Evolutionary conservation across 2,888 invertebrate genomes (phyloP).

Genomic region (Doris montereyensis): DNA sequence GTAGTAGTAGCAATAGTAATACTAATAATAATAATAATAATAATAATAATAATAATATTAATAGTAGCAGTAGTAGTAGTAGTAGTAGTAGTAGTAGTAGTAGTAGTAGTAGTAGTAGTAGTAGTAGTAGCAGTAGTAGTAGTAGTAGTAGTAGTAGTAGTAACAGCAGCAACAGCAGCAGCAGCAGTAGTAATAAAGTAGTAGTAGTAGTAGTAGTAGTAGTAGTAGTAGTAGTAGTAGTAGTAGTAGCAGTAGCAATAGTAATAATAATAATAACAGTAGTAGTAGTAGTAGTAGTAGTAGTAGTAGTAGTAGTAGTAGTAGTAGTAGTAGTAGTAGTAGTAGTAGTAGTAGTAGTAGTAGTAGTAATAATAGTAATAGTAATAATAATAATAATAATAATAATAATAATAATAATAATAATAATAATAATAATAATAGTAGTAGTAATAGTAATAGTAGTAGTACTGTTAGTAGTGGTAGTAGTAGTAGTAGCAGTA

Average conservation of each 20-base stretch:
- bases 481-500: slow-evolving; percentile 23
- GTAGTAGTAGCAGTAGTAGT: slow-evolving; percentile 23
- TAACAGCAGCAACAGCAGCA: background rate
- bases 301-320: background rate
- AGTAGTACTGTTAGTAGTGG: background rate
- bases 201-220: slow-evolving; percentile 20
- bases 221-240: slow-evolving; percentile 24
- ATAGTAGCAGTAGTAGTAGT: background rate
- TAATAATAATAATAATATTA: background rate
- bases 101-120: slow-evolving; percentile 24
- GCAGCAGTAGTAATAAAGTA: background rate
- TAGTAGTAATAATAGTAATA: background rate
- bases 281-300: background rate
- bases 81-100: slow-evolving; percentile 3
- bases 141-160: slow-evolving; percentile 23
- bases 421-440: background rate
- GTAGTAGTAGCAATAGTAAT: background rate
- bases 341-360: background rate
- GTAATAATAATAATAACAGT: background rate
- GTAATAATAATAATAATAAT: background rate
- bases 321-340: background rate
- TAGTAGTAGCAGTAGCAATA: slow-evolving; percentile 18
- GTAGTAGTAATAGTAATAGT: background rate
- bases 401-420: background rate
- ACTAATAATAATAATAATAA: background rate